These are phyloP conservation scores for Corapipo altera DNA, from an alignment of 2,113 vertebrate genomes.

Conservation along the genomic window DNA sequence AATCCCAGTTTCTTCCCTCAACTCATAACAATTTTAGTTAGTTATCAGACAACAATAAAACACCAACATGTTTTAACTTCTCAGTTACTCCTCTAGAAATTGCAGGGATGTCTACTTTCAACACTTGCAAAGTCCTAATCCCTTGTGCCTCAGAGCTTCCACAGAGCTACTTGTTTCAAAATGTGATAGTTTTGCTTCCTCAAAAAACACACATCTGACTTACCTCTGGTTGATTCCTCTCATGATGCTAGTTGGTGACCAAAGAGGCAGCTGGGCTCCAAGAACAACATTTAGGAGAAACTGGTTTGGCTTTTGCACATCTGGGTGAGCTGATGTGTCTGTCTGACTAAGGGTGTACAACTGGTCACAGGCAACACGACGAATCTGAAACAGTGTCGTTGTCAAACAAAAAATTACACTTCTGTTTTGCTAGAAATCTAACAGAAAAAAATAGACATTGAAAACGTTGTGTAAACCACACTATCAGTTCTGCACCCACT, in stretches of 20 bases:
- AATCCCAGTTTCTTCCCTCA: not conserved
- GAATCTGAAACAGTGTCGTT: constrained; percentile 79
- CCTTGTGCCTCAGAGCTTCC: not conserved
- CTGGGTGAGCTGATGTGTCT: constrained; percentile 88
- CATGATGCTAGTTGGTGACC: constrained; percentile 98
- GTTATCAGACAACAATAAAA: not conserved
- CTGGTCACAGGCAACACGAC: constrained; percentile 95
- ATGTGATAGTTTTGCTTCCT: not conserved
- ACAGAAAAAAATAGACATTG: not conserved
- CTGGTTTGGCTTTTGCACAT: constrained; percentile 94
- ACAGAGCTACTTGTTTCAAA: not conserved
- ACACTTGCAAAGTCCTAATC: not conserved
- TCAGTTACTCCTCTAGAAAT: not conserved
- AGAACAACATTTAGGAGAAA: constrained; percentile 92
- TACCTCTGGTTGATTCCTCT: constrained; percentile 97
- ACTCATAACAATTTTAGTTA: not conserved
- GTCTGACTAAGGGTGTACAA: constrained; percentile 96
- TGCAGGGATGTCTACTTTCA: not conserved
- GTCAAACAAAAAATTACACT: not conserved
- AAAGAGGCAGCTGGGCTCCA: constrained; percentile 93
- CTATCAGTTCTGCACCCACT: not conserved
- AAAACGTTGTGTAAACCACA: not conserved
- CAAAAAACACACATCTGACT: not conserved
- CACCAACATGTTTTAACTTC: not conserved
- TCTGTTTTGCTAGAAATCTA: not conserved